Evolutionary conservation across 2,797 vertebrate species (phyloP).

Genomic region (Prunella strophiata): DNA sequence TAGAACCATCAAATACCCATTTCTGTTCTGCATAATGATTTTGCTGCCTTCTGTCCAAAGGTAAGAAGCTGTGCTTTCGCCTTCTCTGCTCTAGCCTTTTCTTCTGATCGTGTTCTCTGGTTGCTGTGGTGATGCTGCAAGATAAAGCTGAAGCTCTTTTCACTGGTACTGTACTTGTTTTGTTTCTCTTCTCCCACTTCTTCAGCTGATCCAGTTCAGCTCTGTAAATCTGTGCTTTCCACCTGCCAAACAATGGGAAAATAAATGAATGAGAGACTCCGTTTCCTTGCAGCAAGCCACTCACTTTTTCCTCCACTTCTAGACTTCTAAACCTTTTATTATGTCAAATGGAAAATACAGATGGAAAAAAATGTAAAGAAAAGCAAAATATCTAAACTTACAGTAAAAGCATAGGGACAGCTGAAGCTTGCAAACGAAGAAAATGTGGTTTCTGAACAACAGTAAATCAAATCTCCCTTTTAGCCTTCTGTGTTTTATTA

Average conservation of each 20-base stretch:
- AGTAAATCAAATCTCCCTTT: conserved; percentile 37
- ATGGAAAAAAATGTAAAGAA: background rate
- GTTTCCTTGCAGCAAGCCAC: background rate
- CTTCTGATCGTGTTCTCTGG: conserved; percentile 59
- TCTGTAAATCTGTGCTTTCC: conserved; percentile 61
- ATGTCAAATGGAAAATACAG: background rate
- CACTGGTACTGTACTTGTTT: background rate
- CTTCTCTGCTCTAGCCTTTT: conserved; percentile 23
- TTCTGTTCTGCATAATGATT: conserved; percentile 70
- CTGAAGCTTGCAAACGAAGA: background rate
- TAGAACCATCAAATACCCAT: conserved; percentile 17
- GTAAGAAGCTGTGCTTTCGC: conserved; percentile 44
- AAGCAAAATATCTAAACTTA: background rate
- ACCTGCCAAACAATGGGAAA: conserved; percentile 74
- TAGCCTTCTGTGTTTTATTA: conserved; percentile 31
- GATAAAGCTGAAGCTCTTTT: conserved; percentile 56
- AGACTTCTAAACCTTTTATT: conserved; percentile 16
- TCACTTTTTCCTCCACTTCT: conserved; percentile 5
- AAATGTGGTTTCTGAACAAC: background rate
- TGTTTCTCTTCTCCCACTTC: conserved; percentile 59
- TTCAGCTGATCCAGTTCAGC: conserved; percentile 53
- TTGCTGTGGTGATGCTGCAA: conserved; percentile 70
- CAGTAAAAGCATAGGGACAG: background rate
- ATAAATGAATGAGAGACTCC: conserved; percentile 9
- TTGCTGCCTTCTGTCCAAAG: conserved; percentile 54